Percentiles rank a stretch among this genome's conserved stretches.
phyloP scores from a whole-genome alignment of 23 tunicate species.

The Botrylloides violaceus region DNA sequence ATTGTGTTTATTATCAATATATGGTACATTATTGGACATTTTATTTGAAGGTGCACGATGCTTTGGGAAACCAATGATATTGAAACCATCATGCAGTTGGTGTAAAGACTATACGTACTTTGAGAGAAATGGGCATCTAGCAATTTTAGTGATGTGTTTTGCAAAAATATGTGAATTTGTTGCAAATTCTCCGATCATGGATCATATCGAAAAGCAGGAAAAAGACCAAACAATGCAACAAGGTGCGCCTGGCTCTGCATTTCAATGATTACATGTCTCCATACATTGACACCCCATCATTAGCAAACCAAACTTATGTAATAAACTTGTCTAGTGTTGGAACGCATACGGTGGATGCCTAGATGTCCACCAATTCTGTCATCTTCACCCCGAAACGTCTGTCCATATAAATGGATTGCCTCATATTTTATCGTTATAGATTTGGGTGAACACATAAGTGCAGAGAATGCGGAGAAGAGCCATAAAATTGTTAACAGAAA shows the following conservation, averaged over 20 bases:
- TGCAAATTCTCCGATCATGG: slow-evolving; percentile 40
- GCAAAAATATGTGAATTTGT: slow-evolving; percentile 68
- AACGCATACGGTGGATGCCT: too few relatives aligned
- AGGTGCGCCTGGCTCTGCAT: neutral
- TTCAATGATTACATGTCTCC: too few relatives aligned
- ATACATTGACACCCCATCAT: too few relatives aligned
- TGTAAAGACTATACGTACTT: slow-evolving; percentile 64
- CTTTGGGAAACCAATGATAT: slow-evolving; percentile 66
- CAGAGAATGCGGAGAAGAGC: neutral
- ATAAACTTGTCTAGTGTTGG: too few relatives aligned
- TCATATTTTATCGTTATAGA: too few relatives aligned
- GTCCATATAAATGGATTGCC: too few relatives aligned
- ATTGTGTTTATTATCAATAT: neutral
- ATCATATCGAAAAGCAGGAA: slow-evolving; percentile 43
- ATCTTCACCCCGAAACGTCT: too few relatives aligned
- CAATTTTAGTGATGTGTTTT: slow-evolving; percentile 52
- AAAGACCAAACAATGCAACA: slow-evolving; percentile 25
- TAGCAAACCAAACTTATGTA: too few relatives aligned
- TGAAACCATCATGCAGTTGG: slow-evolving; percentile 83
- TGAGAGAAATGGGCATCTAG: slow-evolving; percentile 52
- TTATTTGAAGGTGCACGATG: slow-evolving; percentile 49
- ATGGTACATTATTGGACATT: neutral
- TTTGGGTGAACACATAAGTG: too few relatives aligned
- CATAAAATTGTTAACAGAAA: slow-evolving; percentile 7
- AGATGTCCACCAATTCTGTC: too few relatives aligned